A percentile compares a stretch with the other conserved stretches of the same genome.
These are phyloP conservation scores for Telenomus remus DNA, from an alignment of 1,140 invertebrate genomes.

Conservation along the genomic window DNA sequence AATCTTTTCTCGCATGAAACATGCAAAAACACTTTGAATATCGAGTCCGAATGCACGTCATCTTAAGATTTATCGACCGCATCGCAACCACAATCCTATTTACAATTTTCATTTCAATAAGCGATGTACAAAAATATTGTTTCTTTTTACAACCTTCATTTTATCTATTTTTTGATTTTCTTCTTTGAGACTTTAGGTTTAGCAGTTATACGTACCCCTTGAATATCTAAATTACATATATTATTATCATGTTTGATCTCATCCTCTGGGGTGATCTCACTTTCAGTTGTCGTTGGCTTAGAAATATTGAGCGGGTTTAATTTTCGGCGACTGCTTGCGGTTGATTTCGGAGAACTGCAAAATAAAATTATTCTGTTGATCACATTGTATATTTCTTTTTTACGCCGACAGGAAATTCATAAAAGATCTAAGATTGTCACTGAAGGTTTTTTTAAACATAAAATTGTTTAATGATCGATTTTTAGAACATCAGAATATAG, in stretches of 20 bases:
- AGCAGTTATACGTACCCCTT: conserved; percentile 18
- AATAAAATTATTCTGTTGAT: neutral
- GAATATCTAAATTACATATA: conserved; percentile 12
- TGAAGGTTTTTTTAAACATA: neutral
- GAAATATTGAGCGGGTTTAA: conserved; percentile 10
- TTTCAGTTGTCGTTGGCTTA: conserved; percentile 5
- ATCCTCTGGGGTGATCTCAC: neutral
- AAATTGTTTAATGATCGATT: neutral
- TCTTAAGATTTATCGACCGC: conserved; percentile 33
- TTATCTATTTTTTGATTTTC: conserved; percentile 10
- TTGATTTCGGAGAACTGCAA: neutral
- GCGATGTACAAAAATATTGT: conserved; percentile 20
- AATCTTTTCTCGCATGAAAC: conserved; percentile 32
- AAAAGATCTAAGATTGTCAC: no score
- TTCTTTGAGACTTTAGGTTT: conserved; percentile 10
- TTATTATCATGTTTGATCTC: conserved; percentile 7
- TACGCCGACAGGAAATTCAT: no score
- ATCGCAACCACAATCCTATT: conserved; percentile 21
- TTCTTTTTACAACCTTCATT: conserved; percentile 8
- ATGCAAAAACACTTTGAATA: conserved; percentile 40
- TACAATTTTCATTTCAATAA: conserved; percentile 26
- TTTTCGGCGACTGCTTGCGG: neutral
- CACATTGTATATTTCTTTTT: neutral
- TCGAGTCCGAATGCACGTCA: conserved; percentile 35
- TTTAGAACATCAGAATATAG: neutral